A percentile compares a stretch with the other conserved stretches of the same genome.
Conservation (phyloP, 1,140 invertebrate genomes). For the Dryas iulia region DNA sequence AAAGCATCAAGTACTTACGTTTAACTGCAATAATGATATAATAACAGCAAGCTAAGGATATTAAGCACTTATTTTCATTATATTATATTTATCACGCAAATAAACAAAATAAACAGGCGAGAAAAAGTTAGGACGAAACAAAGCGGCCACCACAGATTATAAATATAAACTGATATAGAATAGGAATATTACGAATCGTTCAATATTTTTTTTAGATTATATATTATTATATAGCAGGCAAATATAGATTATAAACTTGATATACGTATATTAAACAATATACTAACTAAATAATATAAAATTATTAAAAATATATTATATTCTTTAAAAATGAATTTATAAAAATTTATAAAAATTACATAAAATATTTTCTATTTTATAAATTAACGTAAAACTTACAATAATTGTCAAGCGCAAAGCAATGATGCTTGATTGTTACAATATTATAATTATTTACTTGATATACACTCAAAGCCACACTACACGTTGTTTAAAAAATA, state of each 20-base stretch:
- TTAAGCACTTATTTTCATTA: slow-evolving; percentile 23
- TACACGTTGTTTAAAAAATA: slow-evolving; percentile 56
- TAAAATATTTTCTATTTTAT: slow-evolving; percentile 4
- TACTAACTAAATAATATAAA: too few species aligned
- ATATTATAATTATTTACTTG: slow-evolving; percentile 36
- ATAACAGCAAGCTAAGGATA: slow-evolving; percentile 15
- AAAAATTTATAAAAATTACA: slow-evolving; percentile 4
- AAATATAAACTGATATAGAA: not conserved
- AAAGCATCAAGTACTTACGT: slow-evolving; percentile 20
- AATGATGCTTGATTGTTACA: slow-evolving; percentile 42
- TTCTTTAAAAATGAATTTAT: not conserved
- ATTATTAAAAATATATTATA: not conserved
- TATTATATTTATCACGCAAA: slow-evolving; percentile 32
- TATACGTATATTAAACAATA: too few species aligned
- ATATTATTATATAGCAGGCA: too few species aligned
- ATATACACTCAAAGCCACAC: slow-evolving; percentile 61
- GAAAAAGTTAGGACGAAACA: slow-evolving; percentile 24
- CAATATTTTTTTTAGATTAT: not conserved
- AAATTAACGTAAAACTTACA: slow-evolving; percentile 40
- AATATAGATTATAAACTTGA: slow-evolving; percentile 1
- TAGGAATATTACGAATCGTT: not conserved
- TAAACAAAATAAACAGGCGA: slow-evolving; percentile 36
- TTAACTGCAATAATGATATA: slow-evolving; percentile 26
- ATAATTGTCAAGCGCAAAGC: slow-evolving; percentile 61
- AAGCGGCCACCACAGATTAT: slow-evolving; percentile 27